A percentile compares a stretch with the other conserved stretches of the same genome.
phyloP scores from a whole-genome alignment of 2,888 invertebrate species.

The Cheilosia grossa region DNA sequence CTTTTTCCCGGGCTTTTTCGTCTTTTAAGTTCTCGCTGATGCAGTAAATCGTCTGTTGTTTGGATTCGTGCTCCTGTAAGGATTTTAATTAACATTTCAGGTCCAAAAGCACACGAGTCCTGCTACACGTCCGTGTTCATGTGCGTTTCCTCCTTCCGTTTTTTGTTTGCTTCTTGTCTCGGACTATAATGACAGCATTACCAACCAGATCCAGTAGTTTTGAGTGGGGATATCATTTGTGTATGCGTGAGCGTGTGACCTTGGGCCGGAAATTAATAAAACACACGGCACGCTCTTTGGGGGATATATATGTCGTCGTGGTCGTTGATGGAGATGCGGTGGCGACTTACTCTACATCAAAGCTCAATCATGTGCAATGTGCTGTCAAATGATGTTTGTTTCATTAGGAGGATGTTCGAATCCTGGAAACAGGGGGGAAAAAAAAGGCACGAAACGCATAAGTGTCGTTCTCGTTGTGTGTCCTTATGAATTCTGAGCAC shows the following conservation, averaged over 20 bases:
- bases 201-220: conserved; percentile 7
- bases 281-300: conserved; percentile 16
- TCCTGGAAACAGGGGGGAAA: neutral
- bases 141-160: conserved; percentile 1
- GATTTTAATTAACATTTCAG: conserved; percentile 72
- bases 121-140: conserved; percentile 10
- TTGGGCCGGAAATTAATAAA: conserved; percentile 49
- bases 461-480: conserved; percentile 29
- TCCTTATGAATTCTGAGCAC: conserved; percentile 64
- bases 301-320: neutral
- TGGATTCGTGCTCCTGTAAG: conserved; percentile 47
- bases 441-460: conserved; percentile 10
- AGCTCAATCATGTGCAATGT: conserved; percentile 65
- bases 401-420: conserved; percentile 1
- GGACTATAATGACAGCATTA: conserved; percentile 19
- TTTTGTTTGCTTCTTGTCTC: conserved; percentile 10
- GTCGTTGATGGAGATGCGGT: conserved; percentile 17
- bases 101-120: conserved; percentile 28
- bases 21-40: conserved; percentile 60
- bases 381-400: conserved; percentile 60
- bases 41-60: conserved; percentile 71
- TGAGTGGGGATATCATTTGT: conserved; percentile 35
- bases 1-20: conserved; percentile 21
- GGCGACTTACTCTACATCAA: conserved; percentile 5
- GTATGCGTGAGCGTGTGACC: conserved; percentile 26